These are phyloP conservation scores for Dendrolimus kikuchii DNA, from an alignment of 1,140 invertebrate genomes.

Conservation along the genomic window DNA sequence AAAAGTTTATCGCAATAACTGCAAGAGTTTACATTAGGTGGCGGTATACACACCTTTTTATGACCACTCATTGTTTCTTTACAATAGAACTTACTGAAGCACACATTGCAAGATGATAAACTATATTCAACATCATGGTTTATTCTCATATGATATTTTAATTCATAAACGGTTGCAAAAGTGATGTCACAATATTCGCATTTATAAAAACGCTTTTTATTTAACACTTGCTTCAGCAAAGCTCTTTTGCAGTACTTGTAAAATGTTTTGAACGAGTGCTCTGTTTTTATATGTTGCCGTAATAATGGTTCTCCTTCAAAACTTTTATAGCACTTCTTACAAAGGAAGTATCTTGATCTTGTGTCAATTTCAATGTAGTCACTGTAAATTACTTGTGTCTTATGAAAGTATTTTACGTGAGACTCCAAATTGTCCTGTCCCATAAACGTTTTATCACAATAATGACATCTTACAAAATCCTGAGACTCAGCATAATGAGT, in stretches of 20 bases:
- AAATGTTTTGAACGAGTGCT: constrained; percentile 44
- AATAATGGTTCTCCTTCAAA: constrained; percentile 30
- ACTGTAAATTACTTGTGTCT: constrained; percentile 7
- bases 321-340: constrained; percentile 26
- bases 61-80: constrained; percentile 36
- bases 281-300: constrained; percentile 37
- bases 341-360: constrained; percentile 10
- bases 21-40: constrained; percentile 35
- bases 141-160: constrained; percentile 39
- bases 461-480: constrained; percentile 20
- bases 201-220: constrained; percentile 16
- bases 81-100: constrained; percentile 47
- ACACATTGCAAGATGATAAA: constrained; percentile 46
- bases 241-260: constrained; percentile 46
- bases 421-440: constrained; percentile 25
- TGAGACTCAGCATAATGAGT: constrained; percentile 19
- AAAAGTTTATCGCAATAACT: constrained; percentile 47
- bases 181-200: constrained; percentile 36
- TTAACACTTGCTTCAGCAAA: constrained; percentile 19
- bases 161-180: constrained; percentile 29
- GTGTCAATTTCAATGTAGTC: constrained; percentile 6
- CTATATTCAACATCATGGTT: constrained; percentile 36
- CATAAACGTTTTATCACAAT: constrained; percentile 21
- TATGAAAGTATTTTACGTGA: constrained; percentile 21
- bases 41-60: constrained; percentile 41